Base-by-base conservation (phyloP, 53 echinoderm and acorn worm species). In the Echinometra lucunter region DNA sequence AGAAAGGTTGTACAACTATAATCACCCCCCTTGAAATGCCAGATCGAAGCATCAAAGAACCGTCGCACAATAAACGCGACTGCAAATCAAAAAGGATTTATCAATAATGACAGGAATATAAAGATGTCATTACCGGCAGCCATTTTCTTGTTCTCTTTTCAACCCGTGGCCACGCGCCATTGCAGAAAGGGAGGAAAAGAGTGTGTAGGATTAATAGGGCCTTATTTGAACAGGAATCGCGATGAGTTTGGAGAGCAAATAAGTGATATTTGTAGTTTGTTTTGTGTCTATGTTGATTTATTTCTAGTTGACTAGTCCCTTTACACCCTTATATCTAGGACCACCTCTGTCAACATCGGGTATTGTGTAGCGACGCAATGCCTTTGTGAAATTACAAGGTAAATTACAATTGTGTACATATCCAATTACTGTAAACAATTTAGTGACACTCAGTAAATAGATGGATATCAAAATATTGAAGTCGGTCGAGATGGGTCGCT, bases 191-290 rank as follows among this genome's bases (percentile, higher is more conserved):
- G 38, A 47, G 78, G 53, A 55, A n/a, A 78, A 23, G 23, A 56
- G 75, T 49, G 78, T 75, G 37, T 45, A 75, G 75, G 92, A 45
- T 60, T 92, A 74, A 91, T 66, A 45, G 45, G 37, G 74, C 57
- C 37, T 32, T 92, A 74, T 75, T 92, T 92, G 92, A 75, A 58
- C 78, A 55, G 75, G 69, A 74, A 57, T 75, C 27, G 78, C 78
- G 56, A 92, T 92, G 92, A 74, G 93, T 94, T 94, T 94, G 66
- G 85, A 94, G 94, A 94, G 94, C 85, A 94, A 94, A 94, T 94
- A 94, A 94, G 94, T 94, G 6, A 94, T 94, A 85, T 94, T 93
- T 94, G 94, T 66, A 82, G 66, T 94, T 93, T 82, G 85, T 94
- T 94, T 94, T 94, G 94, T 94, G 85, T 85, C 85, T 44, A 44